Evolutionary conservation across 2,888 invertebrate species (phyloP).

Genomic region (Ernsta delagoae): DNA sequence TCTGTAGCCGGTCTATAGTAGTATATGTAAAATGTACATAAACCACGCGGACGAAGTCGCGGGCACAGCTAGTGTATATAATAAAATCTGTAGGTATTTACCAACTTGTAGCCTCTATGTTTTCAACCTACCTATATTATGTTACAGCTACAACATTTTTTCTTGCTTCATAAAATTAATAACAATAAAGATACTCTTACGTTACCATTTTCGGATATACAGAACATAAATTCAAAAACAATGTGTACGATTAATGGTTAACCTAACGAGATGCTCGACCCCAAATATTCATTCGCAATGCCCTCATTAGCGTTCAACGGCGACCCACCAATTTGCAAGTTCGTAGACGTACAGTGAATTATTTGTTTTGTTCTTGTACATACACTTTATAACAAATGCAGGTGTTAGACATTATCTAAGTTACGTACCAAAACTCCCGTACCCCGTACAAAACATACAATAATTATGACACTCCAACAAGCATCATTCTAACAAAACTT

Average conservation of each 20-base stretch:
- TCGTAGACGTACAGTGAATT: conserved; percentile 26
- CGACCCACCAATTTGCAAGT: conserved; percentile 32
- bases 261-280: conserved; percentile 43
- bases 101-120: too few relatives aligned
- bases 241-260: conserved; percentile 39
- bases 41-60: too few relatives aligned
- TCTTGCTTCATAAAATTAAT: too few relatives aligned
- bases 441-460: not conserved
- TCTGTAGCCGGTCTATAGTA: too few relatives aligned
- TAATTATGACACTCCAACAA: not conserved
- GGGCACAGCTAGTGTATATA: too few relatives aligned
- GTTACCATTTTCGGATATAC: not conserved
- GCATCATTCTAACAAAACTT: conserved; percentile 6
- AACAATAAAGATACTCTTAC: too few relatives aligned
- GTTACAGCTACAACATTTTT: too few relatives aligned
- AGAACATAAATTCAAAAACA: conserved; percentile 8
- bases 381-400: conserved; percentile 15
- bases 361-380: conserved; percentile 26
- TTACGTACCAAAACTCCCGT: conserved; percentile 2
- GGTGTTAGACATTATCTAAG: too few relatives aligned
- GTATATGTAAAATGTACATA: too few relatives aligned
- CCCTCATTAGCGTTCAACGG: conserved; percentile 36
- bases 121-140: too few relatives aligned
- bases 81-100: too few relatives aligned
- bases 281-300: conserved; percentile 37